A percentile compares a stretch with the other conserved stretches of the same genome.
Conservation (phyloP, 2,797 vertebrate genomes). For the Enteromius radiatus region DNA sequence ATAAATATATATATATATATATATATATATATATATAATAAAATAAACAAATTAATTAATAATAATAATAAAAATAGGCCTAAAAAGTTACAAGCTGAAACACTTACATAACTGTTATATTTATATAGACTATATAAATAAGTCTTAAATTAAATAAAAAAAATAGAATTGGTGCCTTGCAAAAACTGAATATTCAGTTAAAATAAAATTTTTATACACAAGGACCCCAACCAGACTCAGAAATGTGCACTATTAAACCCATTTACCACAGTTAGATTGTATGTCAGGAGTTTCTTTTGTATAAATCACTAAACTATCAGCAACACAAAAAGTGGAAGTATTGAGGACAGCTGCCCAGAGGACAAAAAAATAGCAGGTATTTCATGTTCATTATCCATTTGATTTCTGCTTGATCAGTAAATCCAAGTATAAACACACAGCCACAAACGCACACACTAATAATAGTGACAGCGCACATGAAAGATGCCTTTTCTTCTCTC, state of each 20-base stretch:
- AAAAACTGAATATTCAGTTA: neutral
- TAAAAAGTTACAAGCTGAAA: too few relatives aligned
- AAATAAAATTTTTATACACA: neutral
- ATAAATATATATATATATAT: too few relatives aligned
- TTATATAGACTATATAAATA: too few relatives aligned
- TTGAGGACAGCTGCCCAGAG: neutral
- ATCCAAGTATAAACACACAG: constrained; percentile 40
- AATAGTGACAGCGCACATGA: constrained; percentile 33
- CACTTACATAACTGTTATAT: too few relatives aligned
- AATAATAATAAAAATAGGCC: too few relatives aligned
- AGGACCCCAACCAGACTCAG: neutral
- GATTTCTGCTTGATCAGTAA: constrained; percentile 30
- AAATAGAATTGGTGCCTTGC: neutral
- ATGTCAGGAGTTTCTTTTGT: neutral
- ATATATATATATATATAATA: too few relatives aligned
- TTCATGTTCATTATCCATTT: constrained; percentile 2
- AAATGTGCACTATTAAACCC: neutral
- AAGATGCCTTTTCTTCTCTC: constrained; percentile 2
- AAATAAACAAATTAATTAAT: too few relatives aligned
- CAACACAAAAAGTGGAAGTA: neutral
- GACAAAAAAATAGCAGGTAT: neutral
- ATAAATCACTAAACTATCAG: constrained; percentile 21
- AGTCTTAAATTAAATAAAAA: too few relatives aligned
- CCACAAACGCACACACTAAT: constrained; percentile 31
- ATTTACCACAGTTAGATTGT: neutral